phyloP scores from a whole-genome alignment of 2,797 vertebrate species.

The Loriculus beryllinus region DNA sequence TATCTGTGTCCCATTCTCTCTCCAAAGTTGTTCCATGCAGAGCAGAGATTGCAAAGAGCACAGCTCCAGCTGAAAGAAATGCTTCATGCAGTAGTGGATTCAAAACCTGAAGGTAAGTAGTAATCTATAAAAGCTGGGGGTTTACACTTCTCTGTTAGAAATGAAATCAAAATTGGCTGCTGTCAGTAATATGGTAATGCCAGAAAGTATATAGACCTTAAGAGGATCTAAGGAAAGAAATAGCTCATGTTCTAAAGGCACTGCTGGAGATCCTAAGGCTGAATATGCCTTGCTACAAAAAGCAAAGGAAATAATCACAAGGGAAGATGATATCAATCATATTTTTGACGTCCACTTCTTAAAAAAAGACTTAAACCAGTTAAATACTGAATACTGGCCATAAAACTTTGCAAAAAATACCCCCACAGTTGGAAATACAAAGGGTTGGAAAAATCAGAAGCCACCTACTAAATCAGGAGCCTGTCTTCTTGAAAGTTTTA shows the following conservation, averaged over 20 bases:
- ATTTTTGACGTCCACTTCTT: background rate
- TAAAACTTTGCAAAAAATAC: background rate
- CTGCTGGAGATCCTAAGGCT: background rate
- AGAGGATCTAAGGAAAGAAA: background rate
- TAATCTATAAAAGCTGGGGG: background rate
- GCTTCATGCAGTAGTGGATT: constrained; percentile 87
- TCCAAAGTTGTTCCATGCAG: constrained; percentile 88
- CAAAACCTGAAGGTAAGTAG: constrained; percentile 94
- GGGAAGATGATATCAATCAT: background rate
- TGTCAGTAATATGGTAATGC: background rate
- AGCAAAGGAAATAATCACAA: background rate
- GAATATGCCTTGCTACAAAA: background rate
- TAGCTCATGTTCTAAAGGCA: background rate
- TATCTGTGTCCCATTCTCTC: constrained; percentile 38
- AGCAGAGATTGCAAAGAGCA: constrained; percentile 90
- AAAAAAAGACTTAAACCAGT: background rate
- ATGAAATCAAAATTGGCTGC: background rate
- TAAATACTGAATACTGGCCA: background rate
- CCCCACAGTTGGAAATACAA: background rate
- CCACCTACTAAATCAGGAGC: background rate
- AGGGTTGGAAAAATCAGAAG: background rate
- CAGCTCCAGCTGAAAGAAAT: constrained; percentile 92
- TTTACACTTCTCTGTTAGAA: background rate
- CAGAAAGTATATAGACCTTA: background rate
- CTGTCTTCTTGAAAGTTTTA: background rate